phyloP scores from a whole-genome alignment of 1,140 invertebrate genomes.

The Cryptotermes secundus region DNA sequence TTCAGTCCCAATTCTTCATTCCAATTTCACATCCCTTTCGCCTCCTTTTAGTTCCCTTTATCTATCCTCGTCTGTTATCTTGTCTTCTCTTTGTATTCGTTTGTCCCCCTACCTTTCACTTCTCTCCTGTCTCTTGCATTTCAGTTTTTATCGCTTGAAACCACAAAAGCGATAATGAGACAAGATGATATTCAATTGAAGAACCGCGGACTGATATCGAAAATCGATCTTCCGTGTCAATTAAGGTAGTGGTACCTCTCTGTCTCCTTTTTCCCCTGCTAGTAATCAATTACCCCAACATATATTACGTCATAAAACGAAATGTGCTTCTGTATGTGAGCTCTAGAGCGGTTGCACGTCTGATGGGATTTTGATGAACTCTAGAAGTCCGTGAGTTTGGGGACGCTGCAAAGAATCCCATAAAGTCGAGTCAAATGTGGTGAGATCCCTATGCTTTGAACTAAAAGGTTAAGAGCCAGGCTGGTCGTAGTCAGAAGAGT shows the following conservation, averaged over 20 bases:
- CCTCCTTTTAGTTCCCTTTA: neutral
- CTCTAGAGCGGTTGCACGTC: neutral
- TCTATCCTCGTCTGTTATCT: neutral
- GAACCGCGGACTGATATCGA: neutral
- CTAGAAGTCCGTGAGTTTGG: neutral
- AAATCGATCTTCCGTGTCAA: neutral
- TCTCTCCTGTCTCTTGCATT: neutral
- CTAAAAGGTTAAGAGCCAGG: neutral
- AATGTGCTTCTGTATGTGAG: neutral
- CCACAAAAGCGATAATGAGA: slow-evolving; percentile 1
- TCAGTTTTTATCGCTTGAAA: neutral
- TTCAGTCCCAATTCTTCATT: neutral
- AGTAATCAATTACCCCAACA: slow-evolving; percentile 1
- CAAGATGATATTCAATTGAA: slow-evolving; percentile 19
- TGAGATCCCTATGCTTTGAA: neutral
- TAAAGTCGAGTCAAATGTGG: neutral
- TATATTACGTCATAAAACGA: slow-evolving; percentile 3
- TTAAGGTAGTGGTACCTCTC: neutral
- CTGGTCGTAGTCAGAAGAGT: no score
- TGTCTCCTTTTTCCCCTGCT: neutral
- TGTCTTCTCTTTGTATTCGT: neutral
- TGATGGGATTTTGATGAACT: slow-evolving; percentile 4
- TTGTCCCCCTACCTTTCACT: neutral
- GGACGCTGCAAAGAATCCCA: neutral
- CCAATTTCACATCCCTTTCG: neutral